Evolutionary conservation across 2,797 vertebrate genomes (phyloP), one percentile per base, ranked within the genome.

Genomic region (Anomalospiza imberbis): DNA sequence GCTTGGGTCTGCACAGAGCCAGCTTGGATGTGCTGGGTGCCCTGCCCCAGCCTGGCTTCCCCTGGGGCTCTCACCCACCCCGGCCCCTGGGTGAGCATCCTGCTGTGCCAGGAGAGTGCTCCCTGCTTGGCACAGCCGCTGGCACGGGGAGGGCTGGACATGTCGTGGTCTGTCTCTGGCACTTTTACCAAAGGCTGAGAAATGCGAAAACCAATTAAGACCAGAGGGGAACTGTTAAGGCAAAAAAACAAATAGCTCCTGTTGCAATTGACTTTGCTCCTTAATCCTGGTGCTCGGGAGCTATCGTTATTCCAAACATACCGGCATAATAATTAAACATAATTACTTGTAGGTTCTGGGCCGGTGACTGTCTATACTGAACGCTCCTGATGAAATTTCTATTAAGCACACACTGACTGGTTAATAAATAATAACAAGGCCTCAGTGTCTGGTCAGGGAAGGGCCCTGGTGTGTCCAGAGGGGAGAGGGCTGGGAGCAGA

Each of bases 341-440:
- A 96, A 97, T 97, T 96, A 97, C 95, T 92, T 78, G 92, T 94
- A 95, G 83, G 97, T 96, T 97, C 95, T 97, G 95, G 96, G 94
- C 96, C 2, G 89, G 93, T 94, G 96, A 95, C 94, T 97, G 34
- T 92, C 95, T 96, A 47, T 96, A 94, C 91, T 72, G 95, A 85
- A 92, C 1, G 72, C 83, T 94, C 45, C 93, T 94, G 90, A 94
- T 93, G 96, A 95, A 94, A 95, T 93, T 96, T 92, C 91, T 89
- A 76, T 92, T 93, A 83, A 70, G 89, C 73, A 84, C 65, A 57
- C 74, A 26, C 28, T 5, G 36, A 61, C 76, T 94, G 60, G 9
- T 92, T 94, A 72, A 78, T 94, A 93, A 96, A 94, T 66, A 93
- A 73, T 32, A 84, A n/a, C 79, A 60, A 14, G 17, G 17, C 40